A percentile compares a stretch with the other conserved stretches of the same genome.
Conservation (phyloP, 2,888 invertebrate genomes). For the Drosophila bunnanda region DNA sequence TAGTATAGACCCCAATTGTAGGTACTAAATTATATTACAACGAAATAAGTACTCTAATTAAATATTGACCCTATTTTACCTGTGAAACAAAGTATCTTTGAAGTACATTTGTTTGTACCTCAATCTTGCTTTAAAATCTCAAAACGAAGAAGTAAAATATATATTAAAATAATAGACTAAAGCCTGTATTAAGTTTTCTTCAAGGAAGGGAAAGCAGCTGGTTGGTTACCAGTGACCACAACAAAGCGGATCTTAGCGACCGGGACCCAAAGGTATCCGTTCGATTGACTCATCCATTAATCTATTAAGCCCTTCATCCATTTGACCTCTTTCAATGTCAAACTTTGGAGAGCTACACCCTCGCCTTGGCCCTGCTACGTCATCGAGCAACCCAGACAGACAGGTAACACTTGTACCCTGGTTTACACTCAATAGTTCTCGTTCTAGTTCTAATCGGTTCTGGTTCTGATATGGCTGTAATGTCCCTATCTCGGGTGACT, state of each 20-base stretch:
- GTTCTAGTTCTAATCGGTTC: conserved; percentile 14
- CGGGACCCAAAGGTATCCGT: neutral
- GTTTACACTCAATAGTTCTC: conserved; percentile 10
- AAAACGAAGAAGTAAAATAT: neutral
- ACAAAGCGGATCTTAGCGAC: conserved; percentile 31
- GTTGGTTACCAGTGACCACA: conserved; percentile 21
- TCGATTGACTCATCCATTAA: conserved; percentile 21
- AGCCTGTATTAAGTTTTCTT: neutral
- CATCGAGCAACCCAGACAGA: conserved; percentile 9
- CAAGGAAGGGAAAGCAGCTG: neutral
- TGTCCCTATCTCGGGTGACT: conserved; percentile 26
- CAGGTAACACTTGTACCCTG: conserved; percentile 17
- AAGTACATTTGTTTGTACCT: neutral
- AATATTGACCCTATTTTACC: too few relatives aligned
- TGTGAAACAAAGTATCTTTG: neutral
- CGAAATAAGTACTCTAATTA: neutral
- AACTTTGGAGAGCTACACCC: neutral
- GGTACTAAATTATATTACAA: neutral
- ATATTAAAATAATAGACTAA: neutral
- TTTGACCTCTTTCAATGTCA: conserved; percentile 31
- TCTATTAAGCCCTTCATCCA: conserved; percentile 1
- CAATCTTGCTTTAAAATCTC: neutral
- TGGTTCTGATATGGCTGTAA: conserved; percentile 16
- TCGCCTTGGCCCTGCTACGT: conserved; percentile 8
- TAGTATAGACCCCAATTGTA: neutral